Evolutionary conservation across 2,797 vertebrate genomes (phyloP).

Genomic region (Brotogeris chrysoptera): DNA sequence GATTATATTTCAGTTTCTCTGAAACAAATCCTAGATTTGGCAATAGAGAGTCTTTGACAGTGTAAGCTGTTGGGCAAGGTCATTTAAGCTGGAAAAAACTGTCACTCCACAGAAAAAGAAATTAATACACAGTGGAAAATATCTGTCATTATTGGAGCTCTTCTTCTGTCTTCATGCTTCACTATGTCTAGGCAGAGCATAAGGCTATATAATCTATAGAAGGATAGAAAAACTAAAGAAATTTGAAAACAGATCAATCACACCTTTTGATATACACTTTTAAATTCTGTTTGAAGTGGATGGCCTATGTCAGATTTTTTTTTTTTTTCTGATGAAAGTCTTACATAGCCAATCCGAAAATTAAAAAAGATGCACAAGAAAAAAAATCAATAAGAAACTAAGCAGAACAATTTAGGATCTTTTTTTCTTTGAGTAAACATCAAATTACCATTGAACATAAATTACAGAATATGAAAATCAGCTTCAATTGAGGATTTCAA

Average conservation of each 20-base stretch:
- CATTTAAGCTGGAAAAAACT: background rate
- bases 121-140: background rate
- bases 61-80: background rate
- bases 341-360: background rate
- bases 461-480: background rate
- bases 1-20: background rate
- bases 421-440: background rate
- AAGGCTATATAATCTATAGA: background rate
- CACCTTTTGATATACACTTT: constrained; percentile 7
- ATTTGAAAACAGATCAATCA: constrained; percentile 34
- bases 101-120: background rate
- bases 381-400: background rate
- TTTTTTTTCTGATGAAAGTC: background rate
- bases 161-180: background rate
- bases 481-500: background rate
- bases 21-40: background rate
- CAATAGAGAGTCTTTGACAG: background rate
- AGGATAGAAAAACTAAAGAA: background rate
- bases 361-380: background rate
- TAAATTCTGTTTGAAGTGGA: constrained; percentile 43
- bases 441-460: background rate
- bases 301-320: background rate
- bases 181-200: background rate
- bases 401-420: background rate
- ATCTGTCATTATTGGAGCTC: background rate